These are phyloP conservation scores for Endotricha flammealis DNA, from an alignment of 2,888 invertebrate genomes.

Conservation along the genomic window DNA sequence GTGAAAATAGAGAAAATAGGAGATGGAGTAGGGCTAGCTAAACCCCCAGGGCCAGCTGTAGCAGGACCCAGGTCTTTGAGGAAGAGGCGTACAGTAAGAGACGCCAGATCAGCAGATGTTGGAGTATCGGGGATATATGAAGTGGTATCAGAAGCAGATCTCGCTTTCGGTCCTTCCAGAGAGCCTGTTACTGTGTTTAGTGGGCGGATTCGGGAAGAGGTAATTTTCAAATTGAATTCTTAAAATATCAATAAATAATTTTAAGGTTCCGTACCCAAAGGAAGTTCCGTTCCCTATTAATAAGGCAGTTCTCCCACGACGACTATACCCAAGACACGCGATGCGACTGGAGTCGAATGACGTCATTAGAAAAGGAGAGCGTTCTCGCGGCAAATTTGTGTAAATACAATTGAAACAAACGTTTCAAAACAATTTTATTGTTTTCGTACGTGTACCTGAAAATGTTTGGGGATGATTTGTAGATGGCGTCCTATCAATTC, in stretches of 20 bases:
- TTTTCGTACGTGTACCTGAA: too few relatives aligned
- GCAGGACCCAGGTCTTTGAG: slow-evolving; percentile 77
- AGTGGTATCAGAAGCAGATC: slow-evolving; percentile 93
- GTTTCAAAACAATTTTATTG: too few relatives aligned
- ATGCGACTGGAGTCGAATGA: too few relatives aligned
- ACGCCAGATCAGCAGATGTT: slow-evolving; percentile 89
- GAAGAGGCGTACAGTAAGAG: slow-evolving; percentile 82
- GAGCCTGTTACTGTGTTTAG: slow-evolving; percentile 93
- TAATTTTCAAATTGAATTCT: slow-evolving; percentile 83
- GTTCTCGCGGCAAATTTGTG: too few relatives aligned
- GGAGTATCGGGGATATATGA: slow-evolving; percentile 94
- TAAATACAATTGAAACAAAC: too few relatives aligned
- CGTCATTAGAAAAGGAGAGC: too few relatives aligned
- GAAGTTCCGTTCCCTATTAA: too few relatives aligned
- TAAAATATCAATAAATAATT: neutral
- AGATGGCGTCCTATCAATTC: too few relatives aligned
- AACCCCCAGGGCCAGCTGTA: slow-evolving; percentile 67
- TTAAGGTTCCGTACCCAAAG: neutral
- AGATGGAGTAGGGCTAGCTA: slow-evolving; percentile 70
- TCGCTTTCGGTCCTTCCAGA: slow-evolving; percentile 91
- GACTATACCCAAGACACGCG: too few relatives aligned
- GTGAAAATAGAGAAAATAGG: slow-evolving; percentile 53
- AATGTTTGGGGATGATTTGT: too few relatives aligned
- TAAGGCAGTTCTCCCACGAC: too few relatives aligned
- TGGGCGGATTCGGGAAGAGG: slow-evolving; percentile 90